Percentiles rank a stretch among this genome's conserved stretches.
phyloP scores from a whole-genome alignment of 2,888 invertebrate genomes.

The Oscheius sp. region DNA sequence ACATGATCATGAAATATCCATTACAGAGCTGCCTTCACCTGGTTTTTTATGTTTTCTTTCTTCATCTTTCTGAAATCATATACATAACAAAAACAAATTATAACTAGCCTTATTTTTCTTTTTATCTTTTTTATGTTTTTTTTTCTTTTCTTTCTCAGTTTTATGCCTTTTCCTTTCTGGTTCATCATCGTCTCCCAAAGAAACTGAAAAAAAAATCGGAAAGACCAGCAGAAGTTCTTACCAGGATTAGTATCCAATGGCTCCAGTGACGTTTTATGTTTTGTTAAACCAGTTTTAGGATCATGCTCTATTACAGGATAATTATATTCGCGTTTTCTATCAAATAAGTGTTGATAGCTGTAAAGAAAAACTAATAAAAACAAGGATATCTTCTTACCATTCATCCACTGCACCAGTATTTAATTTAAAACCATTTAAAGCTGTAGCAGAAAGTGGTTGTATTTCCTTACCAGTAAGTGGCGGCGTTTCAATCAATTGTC shows the following conservation, averaged over 20 bases:
- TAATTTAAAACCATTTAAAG: slow-evolving; percentile 54
- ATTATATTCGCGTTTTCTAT: slow-evolving; percentile 14
- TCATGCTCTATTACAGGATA: neutral
- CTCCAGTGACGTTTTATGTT: slow-evolving; percentile 33
- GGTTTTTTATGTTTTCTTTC: slow-evolving; percentile 24
- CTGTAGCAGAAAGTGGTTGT: slow-evolving; percentile 38
- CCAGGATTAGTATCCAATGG: slow-evolving; percentile 18
- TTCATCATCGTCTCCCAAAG: slow-evolving; percentile 22
- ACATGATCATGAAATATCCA: slow-evolving; percentile 33
- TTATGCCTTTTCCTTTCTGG: slow-evolving; percentile 41
- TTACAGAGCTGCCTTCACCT: neutral
- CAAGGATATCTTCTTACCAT: slow-evolving; percentile 27
- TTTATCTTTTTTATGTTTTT: slow-evolving; percentile 48
- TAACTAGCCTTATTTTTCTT: slow-evolving; percentile 16
- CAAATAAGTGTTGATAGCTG: slow-evolving; percentile 48
- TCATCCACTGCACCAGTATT: slow-evolving; percentile 56
- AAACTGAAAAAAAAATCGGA: neutral
- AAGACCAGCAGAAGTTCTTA: neutral
- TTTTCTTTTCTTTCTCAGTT: slow-evolving; percentile 49
- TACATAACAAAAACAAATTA: neutral
- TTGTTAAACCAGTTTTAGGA: slow-evolving; percentile 15
- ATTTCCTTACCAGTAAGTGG: slow-evolving; percentile 62
- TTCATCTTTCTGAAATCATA: slow-evolving; percentile 27
- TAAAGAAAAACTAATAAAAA: slow-evolving; percentile 16
- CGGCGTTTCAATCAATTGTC: slow-evolving; percentile 55